These are phyloP conservation scores for Hypocryptadius cinnamomeus DNA, from an alignment of 2,113 vertebrate genomes.

Conservation along the genomic window DNA sequence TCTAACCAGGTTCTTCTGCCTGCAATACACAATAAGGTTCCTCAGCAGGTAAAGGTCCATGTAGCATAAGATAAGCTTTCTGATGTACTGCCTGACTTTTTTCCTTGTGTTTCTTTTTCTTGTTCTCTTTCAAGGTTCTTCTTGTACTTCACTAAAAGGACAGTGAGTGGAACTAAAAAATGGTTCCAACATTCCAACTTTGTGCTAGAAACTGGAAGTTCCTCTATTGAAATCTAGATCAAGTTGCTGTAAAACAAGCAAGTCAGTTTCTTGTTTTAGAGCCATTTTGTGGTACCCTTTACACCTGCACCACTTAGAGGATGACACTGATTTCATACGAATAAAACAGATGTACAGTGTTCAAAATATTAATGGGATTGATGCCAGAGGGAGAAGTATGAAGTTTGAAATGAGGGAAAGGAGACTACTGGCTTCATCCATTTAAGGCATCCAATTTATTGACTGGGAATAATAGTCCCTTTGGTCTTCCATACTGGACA, in stretches of 20 bases:
- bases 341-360: neutral
- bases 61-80: neutral
- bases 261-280: neutral
- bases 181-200: neutral
- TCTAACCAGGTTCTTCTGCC: slow-evolving; percentile 72
- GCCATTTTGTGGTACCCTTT: neutral
- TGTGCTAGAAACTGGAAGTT: neutral
- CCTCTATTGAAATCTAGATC: neutral
- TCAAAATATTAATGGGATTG: neutral
- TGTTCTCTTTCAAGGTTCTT: neutral
- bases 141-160: neutral
- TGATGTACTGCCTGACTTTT: neutral
- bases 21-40: slow-evolving; percentile 72
- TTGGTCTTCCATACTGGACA: neutral
- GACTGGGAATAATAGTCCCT: neutral
- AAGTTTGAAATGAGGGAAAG: neutral
- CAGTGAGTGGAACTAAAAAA: neutral
- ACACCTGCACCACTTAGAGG: neutral
- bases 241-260: neutral
- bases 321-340: neutral
- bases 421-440: neutral
- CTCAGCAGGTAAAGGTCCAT: slow-evolving; percentile 63
- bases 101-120: neutral
- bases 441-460: neutral
- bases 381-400: neutral